These are phyloP conservation scores for Dascyllus trimaculatus DNA, from an alignment of 2,113 vertebrate species.

Conservation along the genomic window DNA sequence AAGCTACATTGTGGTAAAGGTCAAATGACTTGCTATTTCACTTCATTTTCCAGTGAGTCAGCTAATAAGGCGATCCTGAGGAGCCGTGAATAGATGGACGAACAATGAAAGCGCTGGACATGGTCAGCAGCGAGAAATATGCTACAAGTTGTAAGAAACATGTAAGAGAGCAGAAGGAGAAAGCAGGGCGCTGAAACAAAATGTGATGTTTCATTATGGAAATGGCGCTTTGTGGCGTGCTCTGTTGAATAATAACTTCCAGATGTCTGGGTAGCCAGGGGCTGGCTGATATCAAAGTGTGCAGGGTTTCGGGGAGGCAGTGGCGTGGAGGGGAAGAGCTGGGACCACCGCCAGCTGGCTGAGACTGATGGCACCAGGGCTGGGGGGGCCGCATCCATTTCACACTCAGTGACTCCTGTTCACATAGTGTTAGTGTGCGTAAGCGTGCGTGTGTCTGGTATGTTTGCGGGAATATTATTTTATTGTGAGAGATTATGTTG, in stretches of 20 bases:
- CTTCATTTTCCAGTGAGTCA: slow-evolving; percentile 13
- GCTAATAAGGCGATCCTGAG: slow-evolving; percentile 2
- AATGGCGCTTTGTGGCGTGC: slow-evolving; percentile 79
- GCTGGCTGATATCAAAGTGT: slow-evolving; percentile 83
- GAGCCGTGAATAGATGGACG: slow-evolving; percentile 19
- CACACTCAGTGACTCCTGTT: slow-evolving; percentile 84
- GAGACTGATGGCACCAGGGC: slow-evolving; percentile 76
- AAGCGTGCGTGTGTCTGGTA: slow-evolving; percentile 55
- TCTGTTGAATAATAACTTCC: slow-evolving; percentile 87
- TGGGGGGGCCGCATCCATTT: slow-evolving; percentile 80
- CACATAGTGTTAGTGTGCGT: slow-evolving; percentile 67
- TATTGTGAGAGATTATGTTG: slow-evolving; percentile 52
- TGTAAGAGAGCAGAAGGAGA: slow-evolving; percentile 41
- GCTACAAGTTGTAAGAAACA: slow-evolving; percentile 34
- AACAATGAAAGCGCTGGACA: slow-evolving; percentile 7
- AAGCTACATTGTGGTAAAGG: slow-evolving; percentile 16
- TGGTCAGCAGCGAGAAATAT: slow-evolving; percentile 43
- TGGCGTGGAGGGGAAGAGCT: slow-evolving; percentile 67
- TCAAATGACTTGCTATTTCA: slow-evolving; percentile 20
- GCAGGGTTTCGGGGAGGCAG: slow-evolving; percentile 78
- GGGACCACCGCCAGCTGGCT: slow-evolving; percentile 83
- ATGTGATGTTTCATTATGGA: slow-evolving; percentile 85
- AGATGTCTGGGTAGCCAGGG: slow-evolving; percentile 86
- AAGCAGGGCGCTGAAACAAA: slow-evolving; percentile 67
- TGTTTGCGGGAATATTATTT: slow-evolving; percentile 48